A percentile compares a stretch with the other conserved stretches of the same genome.
These are phyloP conservation scores for Lithobates pipiens DNA, from an alignment of 2,797 vertebrate species.

Conservation along the genomic window DNA sequence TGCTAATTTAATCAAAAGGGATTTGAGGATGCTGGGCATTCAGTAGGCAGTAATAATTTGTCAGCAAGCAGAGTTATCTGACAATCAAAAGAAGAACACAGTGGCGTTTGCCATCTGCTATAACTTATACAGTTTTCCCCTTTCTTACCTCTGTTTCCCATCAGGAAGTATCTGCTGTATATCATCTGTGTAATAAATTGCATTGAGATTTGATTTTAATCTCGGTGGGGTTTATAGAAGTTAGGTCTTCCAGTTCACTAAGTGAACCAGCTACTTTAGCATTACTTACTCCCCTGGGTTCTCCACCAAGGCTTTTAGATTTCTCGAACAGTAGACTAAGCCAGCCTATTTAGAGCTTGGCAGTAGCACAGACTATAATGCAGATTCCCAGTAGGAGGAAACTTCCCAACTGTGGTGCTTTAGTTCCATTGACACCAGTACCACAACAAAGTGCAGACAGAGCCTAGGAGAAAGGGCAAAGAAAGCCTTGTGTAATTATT, in stretches of 20 bases:
- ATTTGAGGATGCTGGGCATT: background rate
- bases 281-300: constrained; percentile 34
- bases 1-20: background rate
- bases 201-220: constrained; percentile 20
- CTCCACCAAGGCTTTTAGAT: constrained; percentile 50
- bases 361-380: constrained; percentile 27
- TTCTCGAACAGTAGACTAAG: constrained; percentile 26
- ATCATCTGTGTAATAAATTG: constrained; percentile 20
- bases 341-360: constrained; percentile 48
- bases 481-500: background rate
- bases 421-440: background rate
- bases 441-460: background rate
- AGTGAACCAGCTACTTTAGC: constrained; percentile 24
- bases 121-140: background rate
- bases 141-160: background rate
- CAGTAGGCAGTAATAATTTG: background rate
- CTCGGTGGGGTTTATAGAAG: constrained; percentile 18
- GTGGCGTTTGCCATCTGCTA: background rate
- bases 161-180: background rate
- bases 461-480: background rate
- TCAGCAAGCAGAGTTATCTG: background rate
- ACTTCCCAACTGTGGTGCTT: background rate
- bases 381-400: constrained; percentile 2
- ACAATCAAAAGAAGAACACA: background rate
- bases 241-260: constrained; percentile 25